phyloP scores from a whole-genome alignment of 2,888 invertebrate species.

The Lochmaea capreae region DNA sequence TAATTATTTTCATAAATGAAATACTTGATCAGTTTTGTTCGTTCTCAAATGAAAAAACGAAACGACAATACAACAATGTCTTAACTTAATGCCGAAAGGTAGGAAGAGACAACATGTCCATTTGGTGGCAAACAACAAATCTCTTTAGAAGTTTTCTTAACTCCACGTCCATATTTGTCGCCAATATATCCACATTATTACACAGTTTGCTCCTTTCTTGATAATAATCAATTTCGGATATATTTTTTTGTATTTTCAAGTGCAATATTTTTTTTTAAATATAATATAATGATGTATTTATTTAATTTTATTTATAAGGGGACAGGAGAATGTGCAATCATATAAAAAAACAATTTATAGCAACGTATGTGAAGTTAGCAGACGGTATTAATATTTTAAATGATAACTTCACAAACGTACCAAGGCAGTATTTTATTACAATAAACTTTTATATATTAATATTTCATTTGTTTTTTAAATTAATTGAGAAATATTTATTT shows the following conservation, averaged over 20 bases:
- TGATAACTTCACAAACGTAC: not conserved
- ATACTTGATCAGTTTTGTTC: too few relatives aligned
- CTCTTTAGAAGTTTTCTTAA: too few relatives aligned
- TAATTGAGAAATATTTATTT: not conserved
- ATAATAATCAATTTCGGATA: not conserved
- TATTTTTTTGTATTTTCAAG: not conserved
- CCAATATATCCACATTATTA: too few relatives aligned
- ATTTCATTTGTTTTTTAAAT: not conserved
- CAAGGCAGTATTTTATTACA: not conserved
- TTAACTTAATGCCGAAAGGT: too few relatives aligned
- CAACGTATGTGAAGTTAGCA: not conserved
- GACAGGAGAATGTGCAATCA: constrained; percentile 32
- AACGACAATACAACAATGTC: too few relatives aligned
- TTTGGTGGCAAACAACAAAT: too few relatives aligned
- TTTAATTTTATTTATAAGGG: constrained; percentile 29
- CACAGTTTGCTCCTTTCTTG: not conserved
- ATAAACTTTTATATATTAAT: not conserved
- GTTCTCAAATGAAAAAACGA: too few relatives aligned
- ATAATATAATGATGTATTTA: constrained; percentile 14
- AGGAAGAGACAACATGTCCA: too few relatives aligned
- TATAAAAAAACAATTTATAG: not conserved
- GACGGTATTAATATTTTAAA: not conserved
- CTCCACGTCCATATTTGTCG: too few relatives aligned
- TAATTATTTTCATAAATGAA: too few relatives aligned
- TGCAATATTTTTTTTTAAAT: constrained; percentile 15